A percentile compares a stretch with the other conserved stretches of the same genome.
These are phyloP conservation scores for Todiramphus saurophagus DNA, from an alignment of 2,113 vertebrate species.

Conservation along the genomic window DNA sequence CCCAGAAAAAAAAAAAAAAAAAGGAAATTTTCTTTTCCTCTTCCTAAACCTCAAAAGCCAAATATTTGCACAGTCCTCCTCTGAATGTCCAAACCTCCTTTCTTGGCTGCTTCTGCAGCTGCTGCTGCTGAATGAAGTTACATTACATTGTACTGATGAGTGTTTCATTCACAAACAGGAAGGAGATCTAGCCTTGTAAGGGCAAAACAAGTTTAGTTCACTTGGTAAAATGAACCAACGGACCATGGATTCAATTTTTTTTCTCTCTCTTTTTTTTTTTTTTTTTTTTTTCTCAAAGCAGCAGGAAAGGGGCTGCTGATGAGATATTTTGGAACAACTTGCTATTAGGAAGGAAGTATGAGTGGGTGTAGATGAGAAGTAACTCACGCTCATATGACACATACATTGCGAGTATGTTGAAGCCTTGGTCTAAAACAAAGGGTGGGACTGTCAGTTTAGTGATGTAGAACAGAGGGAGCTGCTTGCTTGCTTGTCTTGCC, in stretches of 20 bases:
- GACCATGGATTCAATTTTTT: conserved; percentile 20
- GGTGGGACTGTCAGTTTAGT: conserved; percentile 36
- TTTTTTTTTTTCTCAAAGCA: conserved; percentile 12
- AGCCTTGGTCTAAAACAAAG: conserved; percentile 62
- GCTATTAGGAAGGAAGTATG: conserved; percentile 77
- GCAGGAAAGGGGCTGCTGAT: conserved; percentile 68
- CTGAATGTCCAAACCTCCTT: background rate
- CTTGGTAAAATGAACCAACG: conserved; percentile 44
- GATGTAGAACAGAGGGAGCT: conserved; percentile 32
- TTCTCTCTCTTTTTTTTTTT: background rate
- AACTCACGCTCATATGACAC: conserved; percentile 72
- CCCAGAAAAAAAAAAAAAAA: background rate
- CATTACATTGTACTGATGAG: background rate
- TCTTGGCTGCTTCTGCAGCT: conserved; percentile 13
- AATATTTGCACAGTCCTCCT: background rate
- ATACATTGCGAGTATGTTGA: conserved; percentile 16
- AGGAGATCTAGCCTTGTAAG: conserved; percentile 17
- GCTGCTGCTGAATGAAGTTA: conserved; percentile 12
- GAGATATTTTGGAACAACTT: conserved; percentile 77
- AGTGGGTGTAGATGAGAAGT: conserved; percentile 74
- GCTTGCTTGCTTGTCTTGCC: background rate
- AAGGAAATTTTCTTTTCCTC: background rate
- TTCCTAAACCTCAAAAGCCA: conserved; percentile 4
- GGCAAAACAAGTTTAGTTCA: conserved; percentile 34
- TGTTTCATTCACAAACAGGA: conserved; percentile 56